Conservation (phyloP, 2,113 vertebrate genomes). For the Brachionichthys hirsutus region DNA sequence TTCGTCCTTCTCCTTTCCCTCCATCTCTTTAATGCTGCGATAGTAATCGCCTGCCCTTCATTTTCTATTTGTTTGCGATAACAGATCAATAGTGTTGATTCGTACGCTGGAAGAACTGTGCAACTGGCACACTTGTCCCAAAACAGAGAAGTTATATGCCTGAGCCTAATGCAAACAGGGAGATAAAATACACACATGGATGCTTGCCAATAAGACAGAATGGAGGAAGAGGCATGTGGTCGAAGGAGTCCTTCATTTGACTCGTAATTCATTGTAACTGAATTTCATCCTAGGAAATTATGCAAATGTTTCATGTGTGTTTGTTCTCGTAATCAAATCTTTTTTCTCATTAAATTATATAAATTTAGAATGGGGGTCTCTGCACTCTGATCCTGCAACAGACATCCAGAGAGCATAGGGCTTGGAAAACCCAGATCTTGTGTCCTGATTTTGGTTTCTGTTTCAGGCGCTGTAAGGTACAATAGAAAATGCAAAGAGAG, state of each 20-base stretch:
- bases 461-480: neutral
- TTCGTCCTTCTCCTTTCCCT: conserved; percentile 15
- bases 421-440: conserved; percentile 7
- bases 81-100: conserved; percentile 30
- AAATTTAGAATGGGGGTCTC: conserved; percentile 35
- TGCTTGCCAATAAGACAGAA: neutral
- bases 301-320: conserved; percentile 56
- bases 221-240: neutral
- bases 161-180: neutral
- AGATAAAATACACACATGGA: neutral
- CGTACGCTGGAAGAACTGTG: conserved; percentile 1
- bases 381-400: conserved; percentile 14
- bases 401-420: neutral
- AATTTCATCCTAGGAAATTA: conserved; percentile 52
- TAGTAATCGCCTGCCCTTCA: conserved; percentile 19
- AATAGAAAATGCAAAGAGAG: too few species aligned
- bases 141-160: conserved; percentile 1
- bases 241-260: conserved; percentile 36
- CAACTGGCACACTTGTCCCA: neutral
- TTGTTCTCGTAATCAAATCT: conserved; percentile 50
- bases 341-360: conserved; percentile 47
- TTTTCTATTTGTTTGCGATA: conserved; percentile 25
- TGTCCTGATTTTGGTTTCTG: neutral
- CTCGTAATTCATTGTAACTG: conserved; percentile 53
- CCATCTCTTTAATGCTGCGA: conserved; percentile 10